These are phyloP conservation scores for Mactra quadrangularis DNA, from an alignment of 1,140 invertebrate species.

Conservation along the genomic window DNA sequence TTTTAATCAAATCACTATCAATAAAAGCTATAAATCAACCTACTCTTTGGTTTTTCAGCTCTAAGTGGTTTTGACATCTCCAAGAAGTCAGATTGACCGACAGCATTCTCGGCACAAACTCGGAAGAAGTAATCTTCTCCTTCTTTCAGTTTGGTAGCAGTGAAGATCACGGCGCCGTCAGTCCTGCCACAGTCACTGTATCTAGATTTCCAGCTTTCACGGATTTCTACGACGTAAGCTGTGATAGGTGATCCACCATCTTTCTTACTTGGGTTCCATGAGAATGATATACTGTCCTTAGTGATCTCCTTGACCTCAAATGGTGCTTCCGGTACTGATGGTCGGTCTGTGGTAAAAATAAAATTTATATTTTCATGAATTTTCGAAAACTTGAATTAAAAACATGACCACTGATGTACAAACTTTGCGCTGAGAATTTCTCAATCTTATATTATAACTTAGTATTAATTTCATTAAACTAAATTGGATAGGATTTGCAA, in stretches of 20 bases:
- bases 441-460: too few species aligned
- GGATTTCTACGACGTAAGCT: constrained; percentile 98
- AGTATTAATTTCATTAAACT: too few species aligned
- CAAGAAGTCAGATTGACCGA: constrained; percentile 96
- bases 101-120: constrained; percentile 97
- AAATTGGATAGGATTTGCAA: too few species aligned
- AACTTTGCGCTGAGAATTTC: too few species aligned
- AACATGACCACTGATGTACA: too few species aligned
- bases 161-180: constrained; percentile 65
- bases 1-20: too few species aligned
- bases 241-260: constrained; percentile 95
- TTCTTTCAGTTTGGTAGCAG: constrained; percentile 88
- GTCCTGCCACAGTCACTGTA: constrained; percentile 72
- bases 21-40: too few species aligned
- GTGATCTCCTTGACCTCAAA: constrained; percentile 83
- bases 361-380: not conserved
- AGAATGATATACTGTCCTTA: constrained; percentile 73
- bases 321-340: constrained; percentile 88
- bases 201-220: constrained; percentile 78
- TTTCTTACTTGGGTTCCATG: constrained; percentile 89
- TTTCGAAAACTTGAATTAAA: too few species aligned
- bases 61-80: constrained; percentile 91
- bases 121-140: constrained; percentile 97
- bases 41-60: constrained; percentile 89
- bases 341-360: constrained; percentile 70